Evolutionary conservation across 92 coral and sea anemone genomes (phyloP), one percentile per base, ranked within the genome.

Genomic region (Hydrozoanthus gracilis): DNA sequence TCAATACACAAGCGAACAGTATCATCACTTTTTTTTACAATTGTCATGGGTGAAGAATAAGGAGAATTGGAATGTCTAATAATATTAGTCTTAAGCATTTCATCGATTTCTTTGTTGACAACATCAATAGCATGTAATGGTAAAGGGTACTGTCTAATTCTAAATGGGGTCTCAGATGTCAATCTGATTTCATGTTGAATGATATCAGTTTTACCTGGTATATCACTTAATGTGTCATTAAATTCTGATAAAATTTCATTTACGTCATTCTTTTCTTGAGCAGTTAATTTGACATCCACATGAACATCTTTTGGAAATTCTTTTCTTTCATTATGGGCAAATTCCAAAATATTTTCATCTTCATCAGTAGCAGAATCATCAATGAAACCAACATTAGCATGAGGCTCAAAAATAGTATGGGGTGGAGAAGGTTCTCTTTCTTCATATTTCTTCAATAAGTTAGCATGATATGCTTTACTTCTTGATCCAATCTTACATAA

Each of bases 151-250:
- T n/a, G n/a, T n/a, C n/a, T n/a, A n/a, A n/a, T n/a, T n/a, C n/a
- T n/a, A n/a, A n/a, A n/a, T n/a, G n/a, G n/a, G n/a, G n/a, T n/a
- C n/a, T n/a, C n/a, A n/a, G n/a, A n/a, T n/a, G n/a, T n/a, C n/a
- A n/a, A n/a, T n/a, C n/a, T n/a, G n/a, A n/a, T n/a, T n/a, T n/a
- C n/a, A n/a, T n/a, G n/a, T n/a, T n/a, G n/a, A n/a, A n/a, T n/a
- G n/a, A n/a, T n/a, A n/a, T n/a, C n/a, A n/a, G 70, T 64, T 64
- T 64, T 64, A 8, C 70, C 70, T 9, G 70, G 70, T 20, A 64
- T 16, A 20, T 64, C 70, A 64, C n/a, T 64, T 20, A 64, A 64
- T 64, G 6, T 64, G 70, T 64, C n/a, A 64, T 13, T 8, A 64
- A 64, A 64, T 64, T 64, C 70, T 8, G 70, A 64, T 64, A 64